Conservation (phyloP, 2,797 vertebrate genomes). For the Carapus acus region DNA sequence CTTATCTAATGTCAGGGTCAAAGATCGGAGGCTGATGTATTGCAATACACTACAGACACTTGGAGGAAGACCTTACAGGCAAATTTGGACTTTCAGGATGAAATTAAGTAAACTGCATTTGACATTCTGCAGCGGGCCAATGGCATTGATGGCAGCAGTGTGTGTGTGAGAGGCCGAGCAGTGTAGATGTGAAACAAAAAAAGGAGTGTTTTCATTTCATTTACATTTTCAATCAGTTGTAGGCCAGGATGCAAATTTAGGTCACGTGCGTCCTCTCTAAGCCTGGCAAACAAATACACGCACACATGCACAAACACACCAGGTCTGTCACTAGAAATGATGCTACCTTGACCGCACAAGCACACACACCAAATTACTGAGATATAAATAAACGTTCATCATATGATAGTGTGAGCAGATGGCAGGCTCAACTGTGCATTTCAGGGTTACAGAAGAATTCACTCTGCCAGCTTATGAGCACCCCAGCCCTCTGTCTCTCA, state of each 20-base stretch:
- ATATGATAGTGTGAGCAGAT: conserved; percentile 56
- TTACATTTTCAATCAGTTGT: too few relatives aligned
- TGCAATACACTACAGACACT: too few relatives aligned
- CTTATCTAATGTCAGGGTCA: too few relatives aligned
- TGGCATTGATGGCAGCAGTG: too few relatives aligned
- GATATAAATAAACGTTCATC: conserved; percentile 59
- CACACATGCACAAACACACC: conserved; percentile 13
- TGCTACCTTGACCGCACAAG: conserved; percentile 42
- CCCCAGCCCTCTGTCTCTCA: too few relatives aligned
- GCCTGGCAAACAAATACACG: conserved; percentile 13
- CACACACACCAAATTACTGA: conserved; percentile 43
- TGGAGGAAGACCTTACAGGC: too few relatives aligned
- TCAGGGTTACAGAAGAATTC: conserved; percentile 50
- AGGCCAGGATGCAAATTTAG: conserved; percentile 2
- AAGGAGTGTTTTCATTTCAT: not conserved
- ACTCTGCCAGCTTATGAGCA: conserved; percentile 36
- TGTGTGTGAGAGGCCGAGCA: too few relatives aligned
- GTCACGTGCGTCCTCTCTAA: conserved; percentile 11
- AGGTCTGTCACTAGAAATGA: conserved; percentile 21
- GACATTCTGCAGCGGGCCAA: too few relatives aligned
- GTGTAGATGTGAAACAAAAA: conserved; percentile 15
- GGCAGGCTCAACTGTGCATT: conserved; percentile 47
- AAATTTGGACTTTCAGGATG: too few relatives aligned
- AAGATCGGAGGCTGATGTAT: too few relatives aligned
- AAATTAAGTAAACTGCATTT: too few relatives aligned